These are phyloP conservation scores for Musca domestica DNA, from an alignment of 1,140 invertebrate species.

Conservation along the genomic window DNA sequence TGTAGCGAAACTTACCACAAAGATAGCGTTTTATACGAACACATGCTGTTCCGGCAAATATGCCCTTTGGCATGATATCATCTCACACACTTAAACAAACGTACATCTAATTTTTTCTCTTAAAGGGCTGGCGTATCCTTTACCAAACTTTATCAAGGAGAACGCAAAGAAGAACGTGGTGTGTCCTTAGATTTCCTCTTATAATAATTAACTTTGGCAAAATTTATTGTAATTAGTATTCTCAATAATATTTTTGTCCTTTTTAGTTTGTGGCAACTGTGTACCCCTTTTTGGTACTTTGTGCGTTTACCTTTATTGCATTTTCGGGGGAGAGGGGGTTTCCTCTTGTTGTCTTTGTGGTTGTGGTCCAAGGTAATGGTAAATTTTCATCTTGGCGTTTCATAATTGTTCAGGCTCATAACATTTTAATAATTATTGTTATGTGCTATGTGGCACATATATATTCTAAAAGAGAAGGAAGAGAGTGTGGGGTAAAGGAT, in stretches of 20 bases:
- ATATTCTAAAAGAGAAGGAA: neutral
- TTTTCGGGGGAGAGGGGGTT: neutral
- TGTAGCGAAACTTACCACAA: neutral
- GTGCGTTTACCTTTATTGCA: slow-evolving; percentile 1
- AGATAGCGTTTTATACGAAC: neutral
- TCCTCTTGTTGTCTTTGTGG: neutral
- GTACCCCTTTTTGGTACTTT: neutral
- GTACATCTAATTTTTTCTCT: no score
- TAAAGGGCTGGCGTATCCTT: no score
- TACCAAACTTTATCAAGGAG: no score
- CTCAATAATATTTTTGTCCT: neutral
- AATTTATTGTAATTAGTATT: slow-evolving; percentile 19
- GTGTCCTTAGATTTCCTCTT: no score
- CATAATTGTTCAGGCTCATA: slow-evolving; percentile 13
- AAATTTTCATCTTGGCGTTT: neutral
- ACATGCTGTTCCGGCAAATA: no score
- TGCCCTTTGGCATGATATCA: no score
- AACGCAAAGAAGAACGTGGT: no score
- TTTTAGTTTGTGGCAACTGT: neutral
- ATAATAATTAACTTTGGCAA: slow-evolving; percentile 3
- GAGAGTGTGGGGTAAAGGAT: no score
- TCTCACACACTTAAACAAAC: no score
- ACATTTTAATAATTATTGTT: slow-evolving; percentile 8
- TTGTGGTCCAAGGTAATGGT: no score
- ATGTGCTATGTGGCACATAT: neutral